These are phyloP conservation scores for Triplophysa yarkandensis DNA, from an alignment of 2,797 vertebrate genomes.

Conservation along the genomic window DNA sequence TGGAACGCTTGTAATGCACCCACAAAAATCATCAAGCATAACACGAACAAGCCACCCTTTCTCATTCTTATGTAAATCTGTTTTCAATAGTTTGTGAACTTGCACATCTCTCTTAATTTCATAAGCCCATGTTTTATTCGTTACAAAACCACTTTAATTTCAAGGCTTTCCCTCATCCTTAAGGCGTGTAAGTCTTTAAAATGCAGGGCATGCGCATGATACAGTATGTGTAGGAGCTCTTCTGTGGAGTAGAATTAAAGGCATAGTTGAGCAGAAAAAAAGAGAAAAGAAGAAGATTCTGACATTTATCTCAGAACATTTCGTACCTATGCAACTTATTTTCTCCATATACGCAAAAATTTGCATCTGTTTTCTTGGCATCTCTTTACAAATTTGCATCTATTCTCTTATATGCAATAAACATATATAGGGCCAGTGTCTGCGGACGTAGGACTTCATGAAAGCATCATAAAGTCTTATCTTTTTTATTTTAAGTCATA, in stretches of 20 bases:
- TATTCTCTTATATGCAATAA: neutral
- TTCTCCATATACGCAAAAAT: no score
- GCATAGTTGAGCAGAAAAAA: neutral
- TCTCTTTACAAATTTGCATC: neutral
- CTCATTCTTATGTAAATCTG: constrained; percentile 24
- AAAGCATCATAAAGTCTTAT: neutral
- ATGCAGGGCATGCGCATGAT: neutral
- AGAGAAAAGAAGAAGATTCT: no score
- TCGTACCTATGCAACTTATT: neutral
- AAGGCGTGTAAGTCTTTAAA: neutral
- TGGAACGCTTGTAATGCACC: constrained; percentile 5
- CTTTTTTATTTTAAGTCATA: neutral
- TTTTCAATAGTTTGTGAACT: constrained; percentile 23
- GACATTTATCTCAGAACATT: neutral
- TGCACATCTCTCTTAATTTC: constrained; percentile 10
- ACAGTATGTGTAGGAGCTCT: neutral
- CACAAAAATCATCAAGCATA: neutral
- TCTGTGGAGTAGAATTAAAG: neutral
- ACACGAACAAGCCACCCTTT: constrained; percentile 5
- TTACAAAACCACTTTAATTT: constrained; percentile 11
- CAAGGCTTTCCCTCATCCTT: neutral
- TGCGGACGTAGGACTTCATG: neutral
- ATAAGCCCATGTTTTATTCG: constrained; percentile 9
- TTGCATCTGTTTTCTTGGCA: neutral
- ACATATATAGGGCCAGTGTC: neutral